Conservation (phyloP, 2,888 invertebrate genomes). For the Nomada ferruginata region DNA sequence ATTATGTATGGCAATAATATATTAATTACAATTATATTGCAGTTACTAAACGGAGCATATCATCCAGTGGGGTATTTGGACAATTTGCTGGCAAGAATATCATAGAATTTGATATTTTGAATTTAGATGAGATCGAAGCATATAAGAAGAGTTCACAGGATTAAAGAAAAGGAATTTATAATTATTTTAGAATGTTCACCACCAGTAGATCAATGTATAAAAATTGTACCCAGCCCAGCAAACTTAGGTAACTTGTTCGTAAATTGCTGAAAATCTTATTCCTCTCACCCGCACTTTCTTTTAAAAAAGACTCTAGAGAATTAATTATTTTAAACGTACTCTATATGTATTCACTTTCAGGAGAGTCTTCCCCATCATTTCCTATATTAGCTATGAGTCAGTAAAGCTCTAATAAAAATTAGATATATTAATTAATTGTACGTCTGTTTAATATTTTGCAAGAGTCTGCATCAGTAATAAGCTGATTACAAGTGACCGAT, state of each 20-base stretch:
- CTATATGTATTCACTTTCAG: constrained; percentile 51
- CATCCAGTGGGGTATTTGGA: constrained; percentile 87
- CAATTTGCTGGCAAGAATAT: constrained; percentile 92
- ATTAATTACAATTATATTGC: constrained; percentile 50
- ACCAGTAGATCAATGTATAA: constrained; percentile 70
- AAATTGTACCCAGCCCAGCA: constrained; percentile 60
- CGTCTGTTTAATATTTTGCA: constrained; percentile 34
- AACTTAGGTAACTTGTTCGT: constrained; percentile 62
- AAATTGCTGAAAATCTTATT: constrained; percentile 35
- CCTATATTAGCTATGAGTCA: constrained; percentile 48
- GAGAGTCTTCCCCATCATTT: constrained; percentile 59
- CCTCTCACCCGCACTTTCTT: constrained; percentile 2
- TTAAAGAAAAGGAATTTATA: constrained; percentile 58
- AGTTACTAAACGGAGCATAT: constrained; percentile 80
- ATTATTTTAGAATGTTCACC: constrained; percentile 69
- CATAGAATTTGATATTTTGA: constrained; percentile 90
- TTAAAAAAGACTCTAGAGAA: not conserved
- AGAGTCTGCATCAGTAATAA: constrained; percentile 34
- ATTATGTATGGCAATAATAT: not conserved
- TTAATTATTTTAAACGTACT: constrained; percentile 38
- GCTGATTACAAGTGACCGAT: constrained; percentile 19
- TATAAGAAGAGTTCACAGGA: constrained; percentile 55
- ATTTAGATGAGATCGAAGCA: constrained; percentile 86
- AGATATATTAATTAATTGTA: constrained; percentile 38
- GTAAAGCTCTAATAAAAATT: constrained; percentile 35